Percentiles rank a stretch among this genome's conserved stretches.
Evolutionary conservation across 2,797 vertebrate species (phyloP).

Genomic region (Micromesistius poutassou): DNA sequence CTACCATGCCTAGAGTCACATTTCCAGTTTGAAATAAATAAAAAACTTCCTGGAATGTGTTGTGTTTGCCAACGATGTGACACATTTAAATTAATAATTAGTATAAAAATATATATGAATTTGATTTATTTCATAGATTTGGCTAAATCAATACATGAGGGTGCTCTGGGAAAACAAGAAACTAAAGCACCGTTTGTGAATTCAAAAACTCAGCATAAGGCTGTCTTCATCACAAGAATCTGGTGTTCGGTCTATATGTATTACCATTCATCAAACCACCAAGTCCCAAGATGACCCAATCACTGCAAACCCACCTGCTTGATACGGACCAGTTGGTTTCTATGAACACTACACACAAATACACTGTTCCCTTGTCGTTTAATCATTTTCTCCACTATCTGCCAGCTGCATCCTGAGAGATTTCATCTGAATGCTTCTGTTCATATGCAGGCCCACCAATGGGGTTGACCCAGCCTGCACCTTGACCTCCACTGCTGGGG

Average conservation of each 20-base stretch:
- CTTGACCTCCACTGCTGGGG: neutral
- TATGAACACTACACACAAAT: neutral
- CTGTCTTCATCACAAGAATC: neutral
- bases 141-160: neutral
- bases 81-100: neutral
- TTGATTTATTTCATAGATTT: neutral
- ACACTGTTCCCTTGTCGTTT: neutral
- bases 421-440: neutral
- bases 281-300: neutral
- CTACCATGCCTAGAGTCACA: neutral
- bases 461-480: too few relatives aligned
- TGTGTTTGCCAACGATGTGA: neutral
- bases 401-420: neutral
- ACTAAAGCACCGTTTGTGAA: neutral
- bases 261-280: neutral
- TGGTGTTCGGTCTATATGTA: neutral
- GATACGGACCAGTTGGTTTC: neutral
- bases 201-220: neutral
- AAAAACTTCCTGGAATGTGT: neutral
- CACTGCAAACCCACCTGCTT: neutral
- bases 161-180: neutral
- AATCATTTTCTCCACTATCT: too few relatives aligned
- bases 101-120: neutral
- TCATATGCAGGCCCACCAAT: too few relatives aligned
- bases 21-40: neutral